These are phyloP conservation scores for Kobus ellipsiprymnus DNA, from an alignment of 2,113 vertebrate species.

Conservation along the genomic window DNA sequence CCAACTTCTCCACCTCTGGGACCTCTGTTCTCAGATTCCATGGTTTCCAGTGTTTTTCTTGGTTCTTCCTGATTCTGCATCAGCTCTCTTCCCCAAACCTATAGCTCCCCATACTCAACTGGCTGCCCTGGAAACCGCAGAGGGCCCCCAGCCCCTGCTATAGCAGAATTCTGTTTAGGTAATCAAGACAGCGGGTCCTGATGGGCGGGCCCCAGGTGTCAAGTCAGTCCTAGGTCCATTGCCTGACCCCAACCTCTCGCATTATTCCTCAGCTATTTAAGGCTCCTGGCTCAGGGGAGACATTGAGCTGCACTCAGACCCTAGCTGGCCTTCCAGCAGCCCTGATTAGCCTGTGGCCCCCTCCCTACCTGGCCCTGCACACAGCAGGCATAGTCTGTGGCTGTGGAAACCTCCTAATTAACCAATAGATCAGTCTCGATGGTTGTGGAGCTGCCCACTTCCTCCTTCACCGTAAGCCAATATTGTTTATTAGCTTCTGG, in stretches of 20 bases:
- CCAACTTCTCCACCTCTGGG: not conserved
- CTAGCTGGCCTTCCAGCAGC: not conserved
- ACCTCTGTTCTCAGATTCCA: not conserved
- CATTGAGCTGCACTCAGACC: not conserved
- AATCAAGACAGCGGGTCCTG: not conserved
- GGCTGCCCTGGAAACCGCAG: not conserved
- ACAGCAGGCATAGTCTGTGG: not conserved
- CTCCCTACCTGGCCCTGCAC: not conserved
- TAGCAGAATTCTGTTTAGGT: not conserved
- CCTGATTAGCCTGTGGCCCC: not conserved
- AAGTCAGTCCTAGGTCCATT: too few species aligned
- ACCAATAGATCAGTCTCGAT: conserved; percentile 48
- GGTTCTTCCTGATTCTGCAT: not conserved
- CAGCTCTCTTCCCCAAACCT: not conserved
- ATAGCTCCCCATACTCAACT: not conserved
- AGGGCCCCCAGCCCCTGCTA: not conserved
- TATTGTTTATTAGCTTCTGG: conserved; percentile 14
- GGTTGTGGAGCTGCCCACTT: not conserved
- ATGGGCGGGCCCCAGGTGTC: not conserved
- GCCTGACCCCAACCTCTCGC: not conserved
- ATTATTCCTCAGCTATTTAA: not conserved
- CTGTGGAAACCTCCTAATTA: conserved; percentile 54
- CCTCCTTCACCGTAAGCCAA: not conserved
- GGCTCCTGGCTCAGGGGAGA: not conserved
- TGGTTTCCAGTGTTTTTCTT: not conserved